Percentiles rank a stretch among this genome's conserved stretches.
phyloP scores from a whole-genome alignment of 2,888 invertebrate species.

The Fabriciana adippe region DNA sequence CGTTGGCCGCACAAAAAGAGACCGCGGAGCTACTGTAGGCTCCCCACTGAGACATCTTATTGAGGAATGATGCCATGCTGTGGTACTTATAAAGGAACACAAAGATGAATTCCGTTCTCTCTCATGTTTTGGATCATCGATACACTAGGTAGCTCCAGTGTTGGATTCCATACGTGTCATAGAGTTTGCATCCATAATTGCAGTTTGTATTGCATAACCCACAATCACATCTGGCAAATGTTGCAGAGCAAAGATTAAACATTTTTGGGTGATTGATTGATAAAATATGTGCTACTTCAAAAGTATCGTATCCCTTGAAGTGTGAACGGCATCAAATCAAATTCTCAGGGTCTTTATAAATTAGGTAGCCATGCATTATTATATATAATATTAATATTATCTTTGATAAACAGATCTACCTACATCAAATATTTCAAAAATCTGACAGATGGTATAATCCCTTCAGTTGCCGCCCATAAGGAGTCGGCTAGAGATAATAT shows the following conservation, averaged over 20 bases:
- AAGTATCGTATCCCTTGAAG: constrained; percentile 2
- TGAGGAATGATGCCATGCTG: constrained; percentile 71
- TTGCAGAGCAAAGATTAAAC: constrained; percentile 9
- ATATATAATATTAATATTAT: constrained; percentile 11
- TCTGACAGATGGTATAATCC: constrained; percentile 43
- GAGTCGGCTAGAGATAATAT: constrained; percentile 37
- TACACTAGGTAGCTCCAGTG: constrained; percentile 25
- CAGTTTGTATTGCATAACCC: constrained; percentile 25
- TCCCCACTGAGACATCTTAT: constrained; percentile 71
- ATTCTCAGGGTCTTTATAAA: constrained; percentile 7
- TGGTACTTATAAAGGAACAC: constrained; percentile 59
- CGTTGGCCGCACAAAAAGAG: constrained; percentile 77
- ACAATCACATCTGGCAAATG: constrained; percentile 32
- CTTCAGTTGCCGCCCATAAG: constrained; percentile 32
- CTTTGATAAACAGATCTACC: constrained; percentile 22
- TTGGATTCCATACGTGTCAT: constrained; percentile 35
- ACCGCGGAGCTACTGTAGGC: constrained; percentile 73
- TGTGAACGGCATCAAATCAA: background rate
- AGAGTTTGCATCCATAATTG: constrained; percentile 31
- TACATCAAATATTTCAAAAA: constrained; percentile 31
- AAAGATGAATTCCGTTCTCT: constrained; percentile 41
- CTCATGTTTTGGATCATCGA: constrained; percentile 36
- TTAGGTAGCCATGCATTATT: constrained; percentile 1
- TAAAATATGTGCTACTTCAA: constrained; percentile 19
- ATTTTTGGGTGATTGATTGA: constrained; percentile 17